Evolutionary conservation across 2,888 invertebrate species (phyloP).

Genomic region (Melangyna quadrimaculata): DNA sequence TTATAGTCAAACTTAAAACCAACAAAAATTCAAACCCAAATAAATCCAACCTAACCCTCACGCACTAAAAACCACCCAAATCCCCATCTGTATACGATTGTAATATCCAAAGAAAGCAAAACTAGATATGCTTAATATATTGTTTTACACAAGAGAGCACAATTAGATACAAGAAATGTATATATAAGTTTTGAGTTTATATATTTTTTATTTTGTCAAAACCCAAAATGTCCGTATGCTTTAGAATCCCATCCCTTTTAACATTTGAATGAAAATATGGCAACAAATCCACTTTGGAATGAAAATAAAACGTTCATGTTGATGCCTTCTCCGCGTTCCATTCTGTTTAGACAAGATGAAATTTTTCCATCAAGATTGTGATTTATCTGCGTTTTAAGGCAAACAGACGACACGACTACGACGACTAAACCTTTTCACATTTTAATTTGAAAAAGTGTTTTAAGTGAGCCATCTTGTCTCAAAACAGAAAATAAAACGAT

Average conservation of each 20-base stretch:
- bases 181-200: not conserved
- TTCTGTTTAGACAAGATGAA: conserved; percentile 40
- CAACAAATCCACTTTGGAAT: conserved; percentile 36
- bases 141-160: conserved; percentile 15
- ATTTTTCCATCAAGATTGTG: conserved; percentile 60
- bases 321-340: not conserved
- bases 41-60: not conserved
- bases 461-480: conserved; percentile 20
- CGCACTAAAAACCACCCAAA: not conserved
- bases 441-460: conserved; percentile 20
- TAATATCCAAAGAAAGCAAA: conserved; percentile 32
- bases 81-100: not conserved
- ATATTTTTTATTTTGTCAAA: not conserved
- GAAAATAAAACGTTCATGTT: conserved; percentile 33
- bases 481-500: conserved; percentile 32
- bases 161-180: not conserved
- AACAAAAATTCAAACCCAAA: not conserved
- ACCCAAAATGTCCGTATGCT: not conserved
- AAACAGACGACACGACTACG: not conserved
- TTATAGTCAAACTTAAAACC: not conserved
- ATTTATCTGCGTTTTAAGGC: conserved; percentile 51
- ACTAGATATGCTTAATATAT: conserved; percentile 57
- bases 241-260: conserved; percentile 15
- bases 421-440: conserved; percentile 8
- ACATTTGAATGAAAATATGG: conserved; percentile 11